Base-by-base conservation (phyloP, 2,113 vertebrate genomes). In the Gila orcuttii region DNA sequence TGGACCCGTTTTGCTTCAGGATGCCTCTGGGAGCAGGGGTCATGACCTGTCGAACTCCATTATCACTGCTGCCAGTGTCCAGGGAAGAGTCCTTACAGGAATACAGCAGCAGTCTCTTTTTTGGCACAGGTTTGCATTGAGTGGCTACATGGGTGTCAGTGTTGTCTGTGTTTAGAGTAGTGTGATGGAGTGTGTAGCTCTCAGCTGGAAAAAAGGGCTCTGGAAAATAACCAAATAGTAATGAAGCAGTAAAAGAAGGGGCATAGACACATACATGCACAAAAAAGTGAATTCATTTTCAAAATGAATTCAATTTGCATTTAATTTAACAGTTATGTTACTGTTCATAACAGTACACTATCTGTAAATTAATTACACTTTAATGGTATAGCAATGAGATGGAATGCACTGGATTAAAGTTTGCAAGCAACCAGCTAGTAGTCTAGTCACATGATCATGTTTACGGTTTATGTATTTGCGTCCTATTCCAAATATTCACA, bases 1-100 rank as follows among this genome's bases (percentile, higher is more conserved):
- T 95, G 19, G 93, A 95, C 52, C 91, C 94, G 28, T 90, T 94
- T 28, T 90, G 93, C 75, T 96, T 96, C 8, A 97, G 90, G 90
- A 97, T 96, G 8, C 96, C 92, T 84, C 88, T 92, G 0, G 93
- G 93, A 0, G 64, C 90, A 25, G 68, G 57, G 4, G 78, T 60
- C 28, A 25, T 21, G 1, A 80, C 68, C 50, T 91, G 94, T 50
- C 62, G 88, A 78, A 91, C 91, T 0, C 79, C 88, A 83, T 86
- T 86, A 52, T 89, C 89, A n/a, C 91, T 89, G 60, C 6, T 68
- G 68, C 45, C 9, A 68, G 83, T 87, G 4, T 92, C 89, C 81
- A 47, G 25, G 33, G 88, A 83, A 47, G 47, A 73, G 50, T 88
- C 88, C 64, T 86, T 87, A 83, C 84, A 83, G 87, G 85, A 94